A percentile compares a stretch with the other conserved stretches of the same genome.
These are phyloP conservation scores for Nematolebias whitei DNA, from an alignment of 2,113 vertebrate species.

Conservation along the genomic window DNA sequence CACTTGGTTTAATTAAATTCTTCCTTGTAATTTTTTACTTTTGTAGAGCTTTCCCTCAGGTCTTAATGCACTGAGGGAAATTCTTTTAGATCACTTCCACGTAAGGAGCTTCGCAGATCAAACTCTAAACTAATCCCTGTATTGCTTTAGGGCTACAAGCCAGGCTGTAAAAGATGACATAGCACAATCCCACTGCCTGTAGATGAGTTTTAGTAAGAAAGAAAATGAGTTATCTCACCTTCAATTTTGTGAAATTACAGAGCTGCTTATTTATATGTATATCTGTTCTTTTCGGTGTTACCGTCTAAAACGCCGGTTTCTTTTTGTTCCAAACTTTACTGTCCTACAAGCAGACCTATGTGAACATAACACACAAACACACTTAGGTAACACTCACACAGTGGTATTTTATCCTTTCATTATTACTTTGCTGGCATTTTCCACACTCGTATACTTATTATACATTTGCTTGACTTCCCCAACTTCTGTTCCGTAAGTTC, in stretches of 20 bases:
- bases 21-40: neutral
- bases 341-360: neutral
- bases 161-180: conserved; percentile 45
- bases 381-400: conserved; percentile 11
- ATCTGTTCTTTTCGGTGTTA: neutral
- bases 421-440: conserved; percentile 47
- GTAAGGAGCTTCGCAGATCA: conserved; percentile 50
- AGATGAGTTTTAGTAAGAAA: conserved; percentile 40
- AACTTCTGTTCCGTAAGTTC: neutral
- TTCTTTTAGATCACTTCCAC: conserved; percentile 52
- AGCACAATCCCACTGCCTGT: conserved; percentile 32
- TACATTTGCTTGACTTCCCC: conserved; percentile 7
- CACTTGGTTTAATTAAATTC: conserved; percentile 7
- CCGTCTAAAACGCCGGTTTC: neutral
- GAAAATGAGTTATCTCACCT: conserved; percentile 38
- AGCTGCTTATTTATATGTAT: neutral
- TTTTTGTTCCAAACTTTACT: conserved; percentile 8
- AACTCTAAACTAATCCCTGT: conserved; percentile 58
- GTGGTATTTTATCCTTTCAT: conserved; percentile 35
- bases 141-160: conserved; percentile 69
- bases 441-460: conserved; percentile 18
- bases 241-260: conserved; percentile 7
- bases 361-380: conserved; percentile 11
- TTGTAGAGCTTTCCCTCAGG: conserved; percentile 25
- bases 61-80: conserved; percentile 52